Evolutionary conservation across 2,888 invertebrate genomes (phyloP), one percentile per base, ranked within the genome.

Genomic region (Cheilosia pagana): DNA sequence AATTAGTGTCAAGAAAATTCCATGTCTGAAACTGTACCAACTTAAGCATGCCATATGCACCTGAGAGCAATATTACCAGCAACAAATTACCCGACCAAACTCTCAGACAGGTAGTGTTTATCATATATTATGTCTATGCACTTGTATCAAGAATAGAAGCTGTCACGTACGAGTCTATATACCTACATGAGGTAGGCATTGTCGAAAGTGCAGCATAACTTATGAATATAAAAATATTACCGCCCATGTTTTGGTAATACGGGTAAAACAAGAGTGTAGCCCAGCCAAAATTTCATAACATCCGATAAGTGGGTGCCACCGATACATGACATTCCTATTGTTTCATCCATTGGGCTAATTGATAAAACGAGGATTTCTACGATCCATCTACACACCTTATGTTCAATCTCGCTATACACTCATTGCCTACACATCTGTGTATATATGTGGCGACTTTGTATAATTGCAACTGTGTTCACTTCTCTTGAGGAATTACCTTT

Each of bases 281-380:
- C n/a, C n/a, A 12, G 53, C 35, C 39, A 5, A 50, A 23, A 57
- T 77, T 82, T 82, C 67, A 67, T 72, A 77, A 82, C 53, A 82
- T 53, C 31, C 19, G 63, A 70, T 62, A 78, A 45, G 78, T 74
- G 79, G 70, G 79, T 65, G 74, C 68, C 41, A 23, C 41, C 50
- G 41, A 53, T 62, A 65, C 57, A 45, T 68, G 78, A 70, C 75
- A 79, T 79, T 75, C 70, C 79, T 60, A 85, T 85, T 85, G 79
- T 76, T 79, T 74, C 67, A 78, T 75, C 75, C 65, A 70, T 25
- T 43, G 35, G 8, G 71, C 41, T 63, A 39, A 25, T 41, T 74
- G 55, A 63, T 41, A 70, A 85, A 60, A 75, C 59, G 79, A 83
- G 74, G 75, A 70, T 83, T 85, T 79, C 67, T 55, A 48, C 70